A percentile compares a stretch with the other conserved stretches of the same genome.
These are phyloP conservation scores for Ophonus ardosiacus DNA, from an alignment of 2,888 invertebrate species.

Conservation along the genomic window DNA sequence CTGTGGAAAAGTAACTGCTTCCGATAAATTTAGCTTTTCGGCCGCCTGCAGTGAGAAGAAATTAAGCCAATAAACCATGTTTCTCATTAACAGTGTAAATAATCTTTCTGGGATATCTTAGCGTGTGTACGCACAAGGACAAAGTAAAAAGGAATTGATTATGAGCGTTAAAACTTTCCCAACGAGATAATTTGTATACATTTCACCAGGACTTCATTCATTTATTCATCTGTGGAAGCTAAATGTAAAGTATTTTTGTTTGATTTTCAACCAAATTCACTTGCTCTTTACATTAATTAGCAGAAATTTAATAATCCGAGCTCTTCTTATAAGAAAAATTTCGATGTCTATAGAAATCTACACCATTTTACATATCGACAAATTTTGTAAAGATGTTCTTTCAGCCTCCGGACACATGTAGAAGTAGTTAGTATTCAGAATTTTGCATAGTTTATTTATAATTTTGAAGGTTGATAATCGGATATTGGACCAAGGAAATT, in stretches of 20 bases:
- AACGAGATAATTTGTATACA: conserved; percentile 10
- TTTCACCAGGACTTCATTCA: neutral
- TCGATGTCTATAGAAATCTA: no score
- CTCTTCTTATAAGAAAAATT: no score
- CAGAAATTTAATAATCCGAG: no score
- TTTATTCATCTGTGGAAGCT: neutral
- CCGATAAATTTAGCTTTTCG: conserved; percentile 49
- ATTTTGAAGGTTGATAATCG: no score
- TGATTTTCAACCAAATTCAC: neutral
- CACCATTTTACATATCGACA: no score
- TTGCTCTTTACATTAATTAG: neutral
- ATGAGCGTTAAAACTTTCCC: conserved; percentile 10
- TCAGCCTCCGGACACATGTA: no score
- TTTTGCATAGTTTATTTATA: no score
- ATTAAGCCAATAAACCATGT: conserved; percentile 57
- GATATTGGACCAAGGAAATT: no score
- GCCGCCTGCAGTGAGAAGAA: conserved; percentile 45
- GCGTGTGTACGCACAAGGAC: conserved; percentile 33
- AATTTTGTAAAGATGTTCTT: no score
- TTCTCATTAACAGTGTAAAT: conserved; percentile 59
- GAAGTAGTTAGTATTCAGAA: no score
- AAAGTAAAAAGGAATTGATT: conserved; percentile 31
- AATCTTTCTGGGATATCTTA: conserved; percentile 51
- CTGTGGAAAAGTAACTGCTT: conserved; percentile 35
- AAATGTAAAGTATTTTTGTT: neutral